These are phyloP conservation scores for Phaedon cochleariae DNA, from an alignment of 2,888 invertebrate species.

Conservation along the genomic window DNA sequence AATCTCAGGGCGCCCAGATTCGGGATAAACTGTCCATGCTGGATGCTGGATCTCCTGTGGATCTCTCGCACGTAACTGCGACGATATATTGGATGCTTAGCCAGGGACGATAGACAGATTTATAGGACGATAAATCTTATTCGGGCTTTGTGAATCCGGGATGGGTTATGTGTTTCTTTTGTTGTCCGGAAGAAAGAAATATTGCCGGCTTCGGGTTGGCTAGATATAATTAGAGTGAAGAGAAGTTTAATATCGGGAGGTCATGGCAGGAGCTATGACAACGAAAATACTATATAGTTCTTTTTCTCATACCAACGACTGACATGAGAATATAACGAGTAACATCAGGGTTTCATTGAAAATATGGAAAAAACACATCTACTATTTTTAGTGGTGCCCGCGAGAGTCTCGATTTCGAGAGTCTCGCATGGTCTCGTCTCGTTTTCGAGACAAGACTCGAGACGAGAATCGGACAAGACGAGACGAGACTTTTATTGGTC, in stretches of 20 bases:
- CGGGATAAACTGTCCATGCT: conserved; percentile 47
- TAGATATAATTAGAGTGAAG: conserved; percentile 37
- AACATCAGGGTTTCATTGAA: no score
- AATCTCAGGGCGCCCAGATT: conserved; percentile 54
- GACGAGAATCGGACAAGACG: no score
- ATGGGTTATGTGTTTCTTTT: conserved; percentile 42
- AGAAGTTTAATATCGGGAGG: conserved; percentile 22
- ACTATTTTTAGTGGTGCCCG: no score
- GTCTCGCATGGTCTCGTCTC: no score
- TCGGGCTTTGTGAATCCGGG: conserved; percentile 40
- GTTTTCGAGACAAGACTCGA: no score
- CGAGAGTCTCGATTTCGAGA: no score
- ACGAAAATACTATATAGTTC: conserved; percentile 2
- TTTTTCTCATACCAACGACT: neutral
- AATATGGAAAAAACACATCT: no score
- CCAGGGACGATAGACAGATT: conserved; percentile 51
- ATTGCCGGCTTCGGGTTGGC: conserved; percentile 31
- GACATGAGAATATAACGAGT: no score
- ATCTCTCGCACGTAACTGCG: conserved; percentile 48
- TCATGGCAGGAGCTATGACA: conserved; percentile 19
- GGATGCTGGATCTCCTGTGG: conserved; percentile 41
- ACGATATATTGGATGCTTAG: conserved; percentile 60
- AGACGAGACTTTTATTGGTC: no score
- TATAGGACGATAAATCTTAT: conserved; percentile 51
- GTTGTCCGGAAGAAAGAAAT: conserved; percentile 37